Base-by-base conservation (phyloP, 2,797 vertebrate species). In the Phrynocephalus vlangalii region DNA sequence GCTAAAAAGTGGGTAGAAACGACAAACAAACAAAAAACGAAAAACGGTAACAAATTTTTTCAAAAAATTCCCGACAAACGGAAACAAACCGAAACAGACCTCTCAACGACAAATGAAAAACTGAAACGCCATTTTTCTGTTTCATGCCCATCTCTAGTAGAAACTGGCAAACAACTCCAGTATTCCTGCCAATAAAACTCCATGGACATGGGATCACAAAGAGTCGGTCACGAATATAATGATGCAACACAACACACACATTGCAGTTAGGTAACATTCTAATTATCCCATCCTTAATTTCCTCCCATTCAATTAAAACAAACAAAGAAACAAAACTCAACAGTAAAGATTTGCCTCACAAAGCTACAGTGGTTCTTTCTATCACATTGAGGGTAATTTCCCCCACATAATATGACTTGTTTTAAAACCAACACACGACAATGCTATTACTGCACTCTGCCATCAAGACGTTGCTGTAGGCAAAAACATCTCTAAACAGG, bases 381-480 rank as follows among this genome's bases (percentile, higher is more conserved):
- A 4, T 3, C 28, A 9, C 44, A 44, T 71, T 71, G 3, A 18
- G n/a, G 79, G 4, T 0, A 1, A 68, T 18, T 0, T 2, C 82
- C 82, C 60, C 13, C 89, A 70, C 56, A 84, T 50, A 83, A 77
- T 67, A 8, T 20, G 0, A 33, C 52, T 9, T 67, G 82, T 84
- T 90, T 87, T 52, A 83, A 86, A 88, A 26, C 68, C 78, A 38
- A 80, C 0, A 1, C 67, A 44, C 67, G 33, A 28, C 5, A 0
- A 77, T 63, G 44, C 38, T 87, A 89, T 48, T 15, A 73, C 77
- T 52, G 28, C 0, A 5, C 72, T 83, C 33, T 78, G 73, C 15
- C 86, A 90, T 28, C 67, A 86, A 63, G 86, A 92, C 72, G n/a
- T 24, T 86, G 56, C 86, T 71, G 30, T 79, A 91, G 38, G 10